These are phyloP conservation scores for Psophia crepitans DNA, from an alignment of 2,113 vertebrate species.

Conservation along the genomic window DNA sequence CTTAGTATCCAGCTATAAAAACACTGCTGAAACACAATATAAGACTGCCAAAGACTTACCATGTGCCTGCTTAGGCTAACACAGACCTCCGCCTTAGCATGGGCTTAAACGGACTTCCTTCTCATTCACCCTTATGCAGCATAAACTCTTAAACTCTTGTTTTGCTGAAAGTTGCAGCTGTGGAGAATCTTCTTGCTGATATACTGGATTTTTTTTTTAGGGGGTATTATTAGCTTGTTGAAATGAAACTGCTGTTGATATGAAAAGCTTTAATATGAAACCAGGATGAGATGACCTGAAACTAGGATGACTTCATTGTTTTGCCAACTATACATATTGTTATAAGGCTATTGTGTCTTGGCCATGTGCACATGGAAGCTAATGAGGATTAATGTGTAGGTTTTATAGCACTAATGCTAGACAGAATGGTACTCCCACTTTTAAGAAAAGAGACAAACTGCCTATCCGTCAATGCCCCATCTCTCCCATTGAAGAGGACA, in stretches of 20 bases:
- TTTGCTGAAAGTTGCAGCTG: conserved; percentile 49
- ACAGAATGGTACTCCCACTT: not conserved
- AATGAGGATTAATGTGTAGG: not conserved
- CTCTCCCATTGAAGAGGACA: not conserved
- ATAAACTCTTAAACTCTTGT: conserved; percentile 43
- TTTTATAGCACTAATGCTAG: not conserved
- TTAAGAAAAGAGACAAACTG: not conserved
- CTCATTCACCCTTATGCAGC: conserved; percentile 14
- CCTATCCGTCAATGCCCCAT: not conserved
- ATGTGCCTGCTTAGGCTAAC: not conserved
- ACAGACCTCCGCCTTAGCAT: not conserved
- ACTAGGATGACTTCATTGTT: conserved; percentile 55
- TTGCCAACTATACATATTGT: conserved; percentile 7
- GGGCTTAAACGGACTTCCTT: not conserved
- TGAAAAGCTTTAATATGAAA: conserved; percentile 34
- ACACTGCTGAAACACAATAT: not conserved
- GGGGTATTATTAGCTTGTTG: conserved; percentile 52
- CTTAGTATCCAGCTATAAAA: not conserved
- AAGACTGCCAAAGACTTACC: not conserved
- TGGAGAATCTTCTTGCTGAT: conserved; percentile 50
- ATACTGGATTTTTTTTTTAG: conserved; percentile 24
- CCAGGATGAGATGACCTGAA: conserved; percentile 16
- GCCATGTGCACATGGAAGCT: not conserved
- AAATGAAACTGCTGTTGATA: conserved; percentile 65
- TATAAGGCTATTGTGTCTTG: not conserved